phyloP scores from a whole-genome alignment of 2,113 vertebrate species.

The Semnornis frantzii region DNA sequence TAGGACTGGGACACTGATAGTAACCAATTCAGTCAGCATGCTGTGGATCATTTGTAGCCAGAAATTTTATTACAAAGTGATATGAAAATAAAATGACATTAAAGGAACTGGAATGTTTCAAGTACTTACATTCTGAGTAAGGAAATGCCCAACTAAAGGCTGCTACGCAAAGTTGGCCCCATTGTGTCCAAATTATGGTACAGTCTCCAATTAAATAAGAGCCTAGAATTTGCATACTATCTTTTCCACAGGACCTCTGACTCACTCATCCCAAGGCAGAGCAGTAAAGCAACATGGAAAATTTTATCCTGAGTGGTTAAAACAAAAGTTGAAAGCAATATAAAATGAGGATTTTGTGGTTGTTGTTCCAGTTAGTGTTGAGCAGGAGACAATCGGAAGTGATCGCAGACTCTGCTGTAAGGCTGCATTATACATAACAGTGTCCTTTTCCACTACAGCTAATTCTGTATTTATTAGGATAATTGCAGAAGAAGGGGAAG shows the following conservation, averaged over 20 bases:
- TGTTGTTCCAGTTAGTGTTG: neutral
- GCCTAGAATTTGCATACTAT: constrained; percentile 17
- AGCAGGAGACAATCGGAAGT: neutral
- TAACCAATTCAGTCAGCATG: neutral
- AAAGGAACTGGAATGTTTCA: neutral
- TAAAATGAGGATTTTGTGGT: neutral
- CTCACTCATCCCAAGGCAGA: constrained; percentile 5
- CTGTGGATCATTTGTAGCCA: neutral
- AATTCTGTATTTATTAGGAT: neutral
- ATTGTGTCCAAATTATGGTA: neutral
- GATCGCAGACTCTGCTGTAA: neutral
- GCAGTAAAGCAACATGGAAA: neutral
- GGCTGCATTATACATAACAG: neutral
- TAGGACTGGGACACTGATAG: neutral
- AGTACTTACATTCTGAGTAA: neutral
- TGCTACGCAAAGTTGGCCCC: neutral
- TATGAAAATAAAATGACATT: neutral
- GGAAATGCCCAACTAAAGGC: neutral
- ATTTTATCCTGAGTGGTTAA: neutral
- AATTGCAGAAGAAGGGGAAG: neutral
- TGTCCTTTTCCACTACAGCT: neutral
- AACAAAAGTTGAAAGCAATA: neutral
- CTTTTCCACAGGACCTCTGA: constrained; percentile 15
- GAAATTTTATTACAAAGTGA: neutral
- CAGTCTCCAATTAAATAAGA: neutral